Conservation (phyloP, 2,888 invertebrate genomes). For the Labia minor region DNA sequence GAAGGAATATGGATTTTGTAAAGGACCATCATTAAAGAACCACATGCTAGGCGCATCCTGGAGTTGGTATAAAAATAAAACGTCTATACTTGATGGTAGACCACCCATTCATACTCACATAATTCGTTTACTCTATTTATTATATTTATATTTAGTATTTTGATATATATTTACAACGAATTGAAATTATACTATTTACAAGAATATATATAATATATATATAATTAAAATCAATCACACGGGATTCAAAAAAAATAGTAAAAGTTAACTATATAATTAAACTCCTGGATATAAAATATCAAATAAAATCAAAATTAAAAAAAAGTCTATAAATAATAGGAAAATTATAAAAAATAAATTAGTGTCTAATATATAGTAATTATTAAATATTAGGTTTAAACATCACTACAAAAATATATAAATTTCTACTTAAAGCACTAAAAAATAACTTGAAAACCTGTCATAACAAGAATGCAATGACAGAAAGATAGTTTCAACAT, state of each 20-base stretch:
- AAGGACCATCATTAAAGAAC: constrained; percentile 1
- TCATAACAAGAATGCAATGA: not conserved
- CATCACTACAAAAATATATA: not conserved
- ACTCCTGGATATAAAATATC: too few species aligned
- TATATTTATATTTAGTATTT: not conserved
- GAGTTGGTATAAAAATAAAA: constrained; percentile 2
- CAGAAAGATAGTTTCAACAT: not conserved
- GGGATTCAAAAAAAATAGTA: not conserved
- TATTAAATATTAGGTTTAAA: not conserved
- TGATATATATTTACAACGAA: not conserved
- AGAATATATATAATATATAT: constrained; percentile 1
- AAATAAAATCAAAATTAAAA: not conserved
- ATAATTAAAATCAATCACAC: not conserved
- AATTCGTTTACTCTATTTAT: not conserved
- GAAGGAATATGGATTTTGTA: not conserved
- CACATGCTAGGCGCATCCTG: constrained; percentile 7
- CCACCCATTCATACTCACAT: not conserved
- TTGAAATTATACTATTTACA: not conserved
- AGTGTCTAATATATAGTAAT: not conserved
- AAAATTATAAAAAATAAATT: constrained; percentile 13
- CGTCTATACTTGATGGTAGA: not conserved
- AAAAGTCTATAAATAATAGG: not conserved
- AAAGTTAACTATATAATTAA: not conserved
- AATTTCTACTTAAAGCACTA: not conserved
- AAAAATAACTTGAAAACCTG: not conserved